A percentile compares a stretch with the other conserved stretches of the same genome.
phyloP scores from a whole-genome alignment of 1,140 invertebrate species.

The Neodiprion pinetum region DNA sequence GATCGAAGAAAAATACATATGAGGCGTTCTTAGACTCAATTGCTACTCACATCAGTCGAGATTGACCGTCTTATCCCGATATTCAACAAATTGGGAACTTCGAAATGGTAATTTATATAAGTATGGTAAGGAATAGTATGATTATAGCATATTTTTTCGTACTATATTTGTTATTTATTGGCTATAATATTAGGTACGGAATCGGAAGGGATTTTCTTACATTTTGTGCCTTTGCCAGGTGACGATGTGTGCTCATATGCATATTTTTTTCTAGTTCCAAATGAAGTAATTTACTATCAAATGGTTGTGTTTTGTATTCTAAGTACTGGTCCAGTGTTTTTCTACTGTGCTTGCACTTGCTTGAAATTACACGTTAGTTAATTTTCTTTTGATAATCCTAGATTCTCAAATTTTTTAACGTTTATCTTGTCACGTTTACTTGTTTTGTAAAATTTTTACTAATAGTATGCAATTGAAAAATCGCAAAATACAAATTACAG shows the following conservation, averaged over 20 bases:
- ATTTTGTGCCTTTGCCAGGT: background rate
- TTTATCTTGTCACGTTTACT: background rate
- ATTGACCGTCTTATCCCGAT: background rate
- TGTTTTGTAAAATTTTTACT: background rate
- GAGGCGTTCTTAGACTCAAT: too few relatives aligned
- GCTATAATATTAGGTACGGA: background rate
- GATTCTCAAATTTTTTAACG: background rate
- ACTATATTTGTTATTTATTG: constrained; percentile 6
- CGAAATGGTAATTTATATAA: background rate
- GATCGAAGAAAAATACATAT: background rate
- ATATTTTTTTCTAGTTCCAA: too few relatives aligned
- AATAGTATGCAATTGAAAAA: background rate
- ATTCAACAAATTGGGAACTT: background rate
- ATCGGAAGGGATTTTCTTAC: background rate
- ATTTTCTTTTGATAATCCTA: too few relatives aligned
- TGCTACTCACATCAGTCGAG: too few relatives aligned
- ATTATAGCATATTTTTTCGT: constrained; percentile 3
- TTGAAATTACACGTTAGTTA: too few relatives aligned
- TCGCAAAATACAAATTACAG: background rate
- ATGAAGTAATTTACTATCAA: too few relatives aligned
- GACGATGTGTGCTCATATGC: too few relatives aligned
- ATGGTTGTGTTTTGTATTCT: too few relatives aligned
- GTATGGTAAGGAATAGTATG: background rate
- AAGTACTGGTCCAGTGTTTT: too few relatives aligned
- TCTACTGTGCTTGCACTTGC: too few relatives aligned